These are phyloP conservation scores for Bettongia penicillata DNA, from an alignment of 2,113 vertebrate genomes.

Conservation along the genomic window DNA sequence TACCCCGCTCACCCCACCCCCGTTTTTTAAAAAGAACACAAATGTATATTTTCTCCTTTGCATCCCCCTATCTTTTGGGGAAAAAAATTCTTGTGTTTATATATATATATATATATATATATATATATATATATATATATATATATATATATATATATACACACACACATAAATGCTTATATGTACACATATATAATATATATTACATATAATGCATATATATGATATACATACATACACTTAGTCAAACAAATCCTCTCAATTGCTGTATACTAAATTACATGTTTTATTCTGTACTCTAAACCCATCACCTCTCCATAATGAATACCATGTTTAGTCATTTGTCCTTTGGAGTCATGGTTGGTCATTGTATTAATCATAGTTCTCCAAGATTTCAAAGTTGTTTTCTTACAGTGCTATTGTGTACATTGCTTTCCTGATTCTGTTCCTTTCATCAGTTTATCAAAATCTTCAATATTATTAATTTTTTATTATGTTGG, in stretches of 20 bases:
- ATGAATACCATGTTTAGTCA: background rate
- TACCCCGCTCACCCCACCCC: rapidly evolving
- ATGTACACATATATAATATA: no score
- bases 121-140: no score
- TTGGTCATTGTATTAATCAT: background rate
- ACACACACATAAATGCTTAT: no score
- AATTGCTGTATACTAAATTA: no score
- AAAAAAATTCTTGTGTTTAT: no score
- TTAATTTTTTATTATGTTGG: background rate
- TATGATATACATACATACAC: no score
- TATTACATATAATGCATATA: no score
- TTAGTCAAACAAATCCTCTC: no score
- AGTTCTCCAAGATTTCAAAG: background rate
- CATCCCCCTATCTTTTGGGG: no score
- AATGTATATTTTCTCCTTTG: background rate
- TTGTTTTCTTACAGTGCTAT: background rate
- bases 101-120: no score
- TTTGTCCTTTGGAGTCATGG: background rate
- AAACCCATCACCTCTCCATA: background rate
- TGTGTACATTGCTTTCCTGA: background rate
- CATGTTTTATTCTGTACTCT: no score
- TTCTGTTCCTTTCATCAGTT: background rate
- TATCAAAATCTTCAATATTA: background rate
- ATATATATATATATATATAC: no score
- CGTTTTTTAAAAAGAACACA: background rate